phyloP scores from a whole-genome alignment of 1,140 invertebrate genomes.

The Papilio helenus region DNA sequence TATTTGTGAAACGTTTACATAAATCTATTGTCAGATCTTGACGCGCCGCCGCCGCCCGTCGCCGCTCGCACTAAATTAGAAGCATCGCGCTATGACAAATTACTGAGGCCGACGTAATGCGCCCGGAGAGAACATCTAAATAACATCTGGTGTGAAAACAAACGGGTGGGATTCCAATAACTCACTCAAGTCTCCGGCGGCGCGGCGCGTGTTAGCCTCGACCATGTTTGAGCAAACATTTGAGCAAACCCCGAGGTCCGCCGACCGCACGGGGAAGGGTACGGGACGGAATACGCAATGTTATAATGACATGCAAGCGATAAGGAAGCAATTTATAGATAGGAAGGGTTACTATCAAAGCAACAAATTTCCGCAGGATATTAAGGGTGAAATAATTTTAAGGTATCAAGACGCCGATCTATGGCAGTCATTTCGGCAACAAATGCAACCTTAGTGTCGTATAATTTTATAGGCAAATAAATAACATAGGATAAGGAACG shows the following conservation, averaged over 20 bases:
- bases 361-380: constrained; percentile 37
- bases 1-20: constrained; percentile 53
- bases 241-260: constrained; percentile 50
- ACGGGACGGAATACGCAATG: neutral
- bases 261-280: constrained; percentile 41
- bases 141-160: constrained; percentile 68
- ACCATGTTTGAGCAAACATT: constrained; percentile 61
- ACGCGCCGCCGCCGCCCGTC: constrained; percentile 42
- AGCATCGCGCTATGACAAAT: constrained; percentile 71
- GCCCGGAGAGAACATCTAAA: constrained; percentile 58
- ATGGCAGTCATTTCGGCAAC: constrained; percentile 3
- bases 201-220: neutral
- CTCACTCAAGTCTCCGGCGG: constrained; percentile 42
- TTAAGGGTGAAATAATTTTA: constrained; percentile 40
- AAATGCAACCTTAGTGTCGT: neutral
- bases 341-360: constrained; percentile 31
- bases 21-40: constrained; percentile 61
- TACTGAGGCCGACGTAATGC: constrained; percentile 62
- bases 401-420: constrained; percentile 24
- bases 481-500: neutral
- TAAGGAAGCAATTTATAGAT: constrained; percentile 39
- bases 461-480: constrained; percentile 9
- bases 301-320: constrained; percentile 39
- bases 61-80: constrained; percentile 60
- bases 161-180: constrained; percentile 57